Evolutionary conservation across 2,113 vertebrate genomes (phyloP).

Genomic region (Machaerirhynchus nigripectus): DNA sequence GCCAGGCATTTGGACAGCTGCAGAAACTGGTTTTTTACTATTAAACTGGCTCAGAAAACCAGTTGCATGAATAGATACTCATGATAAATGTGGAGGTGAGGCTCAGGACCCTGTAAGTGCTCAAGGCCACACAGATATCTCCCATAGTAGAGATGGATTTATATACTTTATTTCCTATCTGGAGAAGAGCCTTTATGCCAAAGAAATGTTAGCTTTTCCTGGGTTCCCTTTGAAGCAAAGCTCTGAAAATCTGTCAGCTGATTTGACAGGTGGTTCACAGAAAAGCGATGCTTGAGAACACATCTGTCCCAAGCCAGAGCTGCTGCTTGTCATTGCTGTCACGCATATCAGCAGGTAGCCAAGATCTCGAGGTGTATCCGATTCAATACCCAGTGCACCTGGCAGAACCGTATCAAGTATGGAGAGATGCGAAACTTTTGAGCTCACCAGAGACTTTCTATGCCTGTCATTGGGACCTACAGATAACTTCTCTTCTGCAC

Average conservation of each 20-base stretch:
- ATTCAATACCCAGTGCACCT: not conserved
- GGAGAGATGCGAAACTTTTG: not conserved
- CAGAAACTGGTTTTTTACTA: not conserved
- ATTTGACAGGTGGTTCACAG: not conserved
- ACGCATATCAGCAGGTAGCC: not conserved
- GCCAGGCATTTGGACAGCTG: not conserved
- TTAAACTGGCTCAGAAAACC: not conserved
- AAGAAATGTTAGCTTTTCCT: not conserved
- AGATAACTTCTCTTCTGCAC: not conserved
- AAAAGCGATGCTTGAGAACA: not conserved
- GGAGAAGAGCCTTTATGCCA: not conserved
- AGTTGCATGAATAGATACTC: not conserved
- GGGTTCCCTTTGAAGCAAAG: not conserved
- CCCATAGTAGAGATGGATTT: not conserved
- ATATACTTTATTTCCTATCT: not conserved
- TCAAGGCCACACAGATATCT: not conserved
- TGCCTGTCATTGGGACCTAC: not conserved
- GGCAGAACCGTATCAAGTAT: not conserved
- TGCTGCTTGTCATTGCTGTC: not conserved
- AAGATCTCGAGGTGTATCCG: not conserved
- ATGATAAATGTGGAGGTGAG: not conserved
- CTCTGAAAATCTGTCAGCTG: not conserved
- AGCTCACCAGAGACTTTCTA: not conserved
- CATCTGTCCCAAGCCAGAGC: not conserved
- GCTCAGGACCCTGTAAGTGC: not conserved